Conservation (phyloP, 1,140 invertebrate species). For the Plutomurus gul region DNA sequence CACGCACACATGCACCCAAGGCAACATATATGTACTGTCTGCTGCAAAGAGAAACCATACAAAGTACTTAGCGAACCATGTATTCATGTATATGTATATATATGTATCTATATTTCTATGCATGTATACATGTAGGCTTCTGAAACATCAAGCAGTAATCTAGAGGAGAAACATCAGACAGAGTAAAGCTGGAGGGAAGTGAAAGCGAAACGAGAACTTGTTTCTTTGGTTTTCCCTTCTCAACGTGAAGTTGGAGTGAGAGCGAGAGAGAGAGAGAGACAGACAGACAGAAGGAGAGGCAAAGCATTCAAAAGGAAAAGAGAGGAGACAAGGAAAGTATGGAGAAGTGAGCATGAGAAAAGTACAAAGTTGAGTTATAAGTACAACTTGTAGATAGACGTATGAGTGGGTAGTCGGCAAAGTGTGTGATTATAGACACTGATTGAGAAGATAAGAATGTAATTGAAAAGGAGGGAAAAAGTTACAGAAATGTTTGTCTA, state of each 20-base stretch:
- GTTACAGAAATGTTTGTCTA: slow-evolving; percentile 30
- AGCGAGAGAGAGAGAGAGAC: not conserved
- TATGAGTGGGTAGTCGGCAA: not conserved
- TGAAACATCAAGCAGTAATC: not conserved
- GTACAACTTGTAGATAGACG: slow-evolving; percentile 26
- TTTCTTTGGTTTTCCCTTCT: not conserved
- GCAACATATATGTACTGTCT: not conserved
- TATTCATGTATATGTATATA: slow-evolving; percentile 2
- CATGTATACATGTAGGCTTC: not conserved
- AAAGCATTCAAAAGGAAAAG: not conserved
- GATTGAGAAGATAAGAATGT: slow-evolving; percentile 27
- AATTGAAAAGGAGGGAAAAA: slow-evolving; percentile 22
- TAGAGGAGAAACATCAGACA: not conserved
- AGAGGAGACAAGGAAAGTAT: not conserved
- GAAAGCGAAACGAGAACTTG: not conserved
- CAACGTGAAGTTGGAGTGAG: not conserved
- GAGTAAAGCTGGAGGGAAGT: slow-evolving; percentile 10
- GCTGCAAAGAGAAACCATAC: not conserved
- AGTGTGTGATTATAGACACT: slow-evolving; percentile 15
- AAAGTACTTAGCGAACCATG: too few species aligned
- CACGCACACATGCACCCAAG: slow-evolving; percentile 13
- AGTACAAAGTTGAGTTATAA: slow-evolving; percentile 30
- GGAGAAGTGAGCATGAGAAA: slow-evolving; percentile 31
- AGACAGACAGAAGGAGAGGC: not conserved
- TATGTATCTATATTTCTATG: too few species aligned